Conservation (phyloP, 2,113 vertebrate genomes). For the Passer montanus region DNA sequence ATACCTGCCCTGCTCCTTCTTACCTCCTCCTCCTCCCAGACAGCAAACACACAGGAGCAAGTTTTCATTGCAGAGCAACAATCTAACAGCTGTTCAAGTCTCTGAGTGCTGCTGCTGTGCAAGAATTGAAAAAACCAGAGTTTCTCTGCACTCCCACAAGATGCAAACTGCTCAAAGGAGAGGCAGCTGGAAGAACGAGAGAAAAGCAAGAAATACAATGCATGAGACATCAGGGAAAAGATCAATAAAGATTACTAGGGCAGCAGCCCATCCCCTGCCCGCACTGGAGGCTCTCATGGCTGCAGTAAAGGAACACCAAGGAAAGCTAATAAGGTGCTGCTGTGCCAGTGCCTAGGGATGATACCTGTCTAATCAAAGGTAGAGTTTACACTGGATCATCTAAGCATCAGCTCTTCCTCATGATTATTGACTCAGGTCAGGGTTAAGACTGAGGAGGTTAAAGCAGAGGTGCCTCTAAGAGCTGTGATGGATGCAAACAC, state of each 20-base stretch:
- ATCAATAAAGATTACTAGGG: conserved; percentile 61
- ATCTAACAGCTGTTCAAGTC: background rate
- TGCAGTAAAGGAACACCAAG: conserved; percentile 10
- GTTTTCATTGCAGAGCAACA: background rate
- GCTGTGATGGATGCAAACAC: conserved; percentile 33
- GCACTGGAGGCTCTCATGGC: background rate
- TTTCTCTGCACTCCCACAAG: conserved; percentile 3
- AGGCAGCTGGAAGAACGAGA: background rate
- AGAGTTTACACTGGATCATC: conserved; percentile 48
- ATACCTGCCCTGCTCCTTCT: background rate
- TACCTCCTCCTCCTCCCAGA: background rate
- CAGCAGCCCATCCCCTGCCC: conserved; percentile 4
- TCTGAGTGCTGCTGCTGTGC: background rate
- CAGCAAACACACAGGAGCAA: background rate
- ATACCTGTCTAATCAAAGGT: conserved; percentile 50
- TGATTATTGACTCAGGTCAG: conserved; percentile 53
- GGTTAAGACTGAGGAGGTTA: conserved; percentile 40
- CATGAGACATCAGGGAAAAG: background rate
- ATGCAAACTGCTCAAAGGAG: background rate
- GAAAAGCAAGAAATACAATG: conserved; percentile 30
- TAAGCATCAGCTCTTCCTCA: background rate
- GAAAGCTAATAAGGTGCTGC: conserved; percentile 19
- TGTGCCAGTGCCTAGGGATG: background rate
- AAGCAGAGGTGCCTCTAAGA: background rate
- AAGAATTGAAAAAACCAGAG: background rate